Evolutionary conservation across 1,140 invertebrate genomes (phyloP).

Genomic region (fruit fly (Drosophila melanogaster)): Release_6_plus_ISO1_MT NT_033779.5:12512501-12513000

Average conservation of each 20-base stretch:
- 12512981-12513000: background rate
- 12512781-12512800: background rate
- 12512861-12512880: conserved; percentile 42
- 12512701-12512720: conserved; percentile 42
- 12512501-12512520: background rate
- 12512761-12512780: background rate
- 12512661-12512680: conserved; percentile 17
- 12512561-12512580: conserved; percentile 73
- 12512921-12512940: conserved; percentile 41
- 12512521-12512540: background rate
- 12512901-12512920: conserved; percentile 11
- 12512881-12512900: conserved; percentile 3
- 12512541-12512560: conserved; percentile 66
- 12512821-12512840: conserved; percentile 20
- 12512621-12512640: conserved; percentile 23
- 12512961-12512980: conserved; percentile 7
- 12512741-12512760: conserved; percentile 33
- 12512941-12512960: conserved; percentile 57
- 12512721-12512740: conserved; percentile 42
- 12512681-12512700: conserved; percentile 48
- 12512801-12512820: conserved; percentile 22
- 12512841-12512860: conserved; percentile 71
- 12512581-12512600: conserved; percentile 38
- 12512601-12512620: conserved; percentile 33
- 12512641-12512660: conserved; percentile 9